Evolutionary conservation across 2,888 invertebrate genomes (phyloP).

Genomic region (Chrysomela aeneicollis): DNA sequence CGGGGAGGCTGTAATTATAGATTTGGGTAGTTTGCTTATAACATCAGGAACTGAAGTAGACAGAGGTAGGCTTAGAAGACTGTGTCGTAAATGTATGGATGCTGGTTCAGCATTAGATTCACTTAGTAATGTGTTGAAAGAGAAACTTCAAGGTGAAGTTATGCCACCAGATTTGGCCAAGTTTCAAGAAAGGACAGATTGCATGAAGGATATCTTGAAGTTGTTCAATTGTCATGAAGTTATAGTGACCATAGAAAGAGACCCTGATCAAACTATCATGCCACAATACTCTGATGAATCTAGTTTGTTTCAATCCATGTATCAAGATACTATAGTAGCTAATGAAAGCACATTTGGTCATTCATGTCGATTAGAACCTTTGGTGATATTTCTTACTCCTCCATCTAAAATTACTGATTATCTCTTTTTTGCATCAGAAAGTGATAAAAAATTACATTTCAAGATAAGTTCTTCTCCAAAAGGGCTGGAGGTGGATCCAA

Average conservation of each 20-base stretch:
- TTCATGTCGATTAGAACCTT: slow-evolving; percentile 46
- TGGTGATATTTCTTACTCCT: slow-evolving; percentile 44
- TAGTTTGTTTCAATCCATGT: slow-evolving; percentile 53
- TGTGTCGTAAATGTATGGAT: slow-evolving; percentile 49
- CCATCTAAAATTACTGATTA: slow-evolving; percentile 46
- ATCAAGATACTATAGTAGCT: slow-evolving; percentile 42
- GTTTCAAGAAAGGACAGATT: slow-evolving; percentile 51
- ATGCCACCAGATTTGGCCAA: slow-evolving; percentile 52
- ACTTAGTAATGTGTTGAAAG: slow-evolving; percentile 45
- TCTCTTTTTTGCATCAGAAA: slow-evolving; percentile 45
- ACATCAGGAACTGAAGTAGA: slow-evolving; percentile 56
- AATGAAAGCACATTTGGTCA: slow-evolving; percentile 30
- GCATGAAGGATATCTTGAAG: slow-evolving; percentile 51
- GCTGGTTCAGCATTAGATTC: slow-evolving; percentile 44
- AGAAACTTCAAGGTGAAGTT: slow-evolving; percentile 50
- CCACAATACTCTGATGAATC: slow-evolving; percentile 54
- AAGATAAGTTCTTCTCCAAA: slow-evolving; percentile 34
- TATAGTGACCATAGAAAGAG: slow-evolving; percentile 56
- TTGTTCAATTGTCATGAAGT: slow-evolving; percentile 53
- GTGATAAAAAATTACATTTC: slow-evolving; percentile 35
- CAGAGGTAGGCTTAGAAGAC: slow-evolving; percentile 53
- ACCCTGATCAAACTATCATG: slow-evolving; percentile 54
- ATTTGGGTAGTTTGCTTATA: slow-evolving; percentile 55
- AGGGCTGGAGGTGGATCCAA: slow-evolving; percentile 43
- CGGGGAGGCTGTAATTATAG: slow-evolving; percentile 46